Base-by-base conservation (phyloP, 2,888 invertebrate species). In the Yponomeuta malinellus region DNA sequence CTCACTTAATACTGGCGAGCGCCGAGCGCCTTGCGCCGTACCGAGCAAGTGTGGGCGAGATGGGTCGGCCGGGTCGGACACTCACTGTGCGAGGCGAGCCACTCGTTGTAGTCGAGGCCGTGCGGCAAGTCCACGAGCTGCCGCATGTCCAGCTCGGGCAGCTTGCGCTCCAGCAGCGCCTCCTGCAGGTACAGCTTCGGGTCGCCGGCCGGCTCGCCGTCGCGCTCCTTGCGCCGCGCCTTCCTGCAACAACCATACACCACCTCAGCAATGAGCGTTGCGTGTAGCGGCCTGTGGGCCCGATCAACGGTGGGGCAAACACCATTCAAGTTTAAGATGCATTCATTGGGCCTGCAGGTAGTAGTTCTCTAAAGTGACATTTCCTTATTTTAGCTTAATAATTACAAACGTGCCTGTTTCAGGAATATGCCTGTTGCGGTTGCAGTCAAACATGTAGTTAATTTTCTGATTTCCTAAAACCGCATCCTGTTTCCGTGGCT, bases 21-120 rank as follows among this genome's bases (percentile, higher is more conserved):
- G 8, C 23, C 23, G 23, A 23, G 23, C 23, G 23, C 23, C 23
- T 23, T 23, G 23, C 23, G 23, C 5, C 33, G 33, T 33, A 33
- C 8, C 1, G 43, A 8, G 43, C 43, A 6, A 43, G 43, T 43
- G 43, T 8, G 43, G 43, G 43, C 43, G 43, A 43, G 9, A 43
- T 43, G 43, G 1, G 43, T 43, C 43, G 43, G 43, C 1, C 43
- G 9, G 43, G 52, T 15, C 15, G 52, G 10, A 71, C 78, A 87
- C 88, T 82, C 2, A 98, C 98, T 98, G 91, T 99, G 99, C 76
- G 98, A 98, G 78, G 99, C 99, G 83, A 99, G 95, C 99, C 99
- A 99, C 94, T 99, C 99, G 93, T 99, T 98, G 93, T 97, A 97
- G 93, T 99, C 99, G 88, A 99, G 95, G 76, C 98, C 98, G 78